A percentile compares a stretch with the other conserved stretches of the same genome.
These are phyloP conservation scores for Macrotus californicus DNA, from an alignment of 2,113 vertebrate genomes.

Conservation along the genomic window DNA sequence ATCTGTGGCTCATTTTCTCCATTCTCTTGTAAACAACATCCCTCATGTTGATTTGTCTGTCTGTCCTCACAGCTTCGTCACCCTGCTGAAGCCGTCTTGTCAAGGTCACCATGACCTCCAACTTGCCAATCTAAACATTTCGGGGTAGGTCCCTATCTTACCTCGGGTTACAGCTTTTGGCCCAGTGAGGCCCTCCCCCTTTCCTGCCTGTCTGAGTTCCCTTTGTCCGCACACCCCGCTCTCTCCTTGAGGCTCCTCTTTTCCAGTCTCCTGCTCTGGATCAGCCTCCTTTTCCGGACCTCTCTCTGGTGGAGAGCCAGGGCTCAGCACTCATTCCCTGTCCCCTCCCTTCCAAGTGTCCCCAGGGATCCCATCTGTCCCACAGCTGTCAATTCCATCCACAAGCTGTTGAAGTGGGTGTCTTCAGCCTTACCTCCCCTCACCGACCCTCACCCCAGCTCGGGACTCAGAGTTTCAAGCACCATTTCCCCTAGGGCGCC, in stretches of 20 bases:
- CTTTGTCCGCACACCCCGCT: rapidly evolving
- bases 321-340: background rate
- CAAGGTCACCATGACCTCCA: background rate
- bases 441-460: background rate
- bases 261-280: background rate
- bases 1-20: background rate
- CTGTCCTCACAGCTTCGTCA: background rate
- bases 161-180: background rate
- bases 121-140: background rate
- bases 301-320: background rate
- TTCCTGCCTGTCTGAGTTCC: background rate
- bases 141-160: background rate
- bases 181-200: background rate
- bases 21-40: background rate
- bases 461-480: background rate
- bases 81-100: background rate
- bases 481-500: background rate
- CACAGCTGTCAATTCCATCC: background rate
- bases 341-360: background rate
- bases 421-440: background rate
- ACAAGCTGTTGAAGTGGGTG: background rate
- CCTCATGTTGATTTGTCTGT: background rate
- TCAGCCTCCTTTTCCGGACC: background rate
- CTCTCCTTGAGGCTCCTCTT: background rate
- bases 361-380: background rate